Conservation (phyloP, 2,797 vertebrate species). For the Trichosurus vulpecula region DNA sequence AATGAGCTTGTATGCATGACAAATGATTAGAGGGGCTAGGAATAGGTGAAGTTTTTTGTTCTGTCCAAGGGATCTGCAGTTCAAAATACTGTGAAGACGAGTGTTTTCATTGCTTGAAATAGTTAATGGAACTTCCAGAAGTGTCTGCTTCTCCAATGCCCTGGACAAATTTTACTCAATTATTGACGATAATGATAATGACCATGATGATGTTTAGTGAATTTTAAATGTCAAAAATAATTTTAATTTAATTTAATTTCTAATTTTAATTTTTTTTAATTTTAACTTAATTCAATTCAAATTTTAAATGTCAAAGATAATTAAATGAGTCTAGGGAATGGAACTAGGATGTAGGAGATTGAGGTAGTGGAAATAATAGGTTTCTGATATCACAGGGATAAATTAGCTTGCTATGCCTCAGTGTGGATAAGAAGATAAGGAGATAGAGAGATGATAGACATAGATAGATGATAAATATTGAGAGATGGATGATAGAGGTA, state of each 20-base stretch:
- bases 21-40: background rate
- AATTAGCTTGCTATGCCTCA: background rate
- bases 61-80: background rate
- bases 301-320: background rate
- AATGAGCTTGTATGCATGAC: background rate
- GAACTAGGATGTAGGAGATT: background rate
- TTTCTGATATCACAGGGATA: background rate
- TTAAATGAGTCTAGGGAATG: background rate
- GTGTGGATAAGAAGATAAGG: background rate
- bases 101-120: background rate
- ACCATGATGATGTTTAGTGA: background rate
- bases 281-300: background rate
- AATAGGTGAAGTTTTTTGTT: background rate
- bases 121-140: background rate
- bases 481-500: background rate
- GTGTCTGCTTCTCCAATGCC: background rate
- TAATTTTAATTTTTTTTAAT: too few species aligned
- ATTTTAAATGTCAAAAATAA: background rate
- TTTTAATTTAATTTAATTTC: background rate
- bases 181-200: background rate
- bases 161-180: background rate
- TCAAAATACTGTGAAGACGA: background rate
- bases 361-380: background rate
- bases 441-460: background rate
- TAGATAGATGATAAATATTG: background rate